These are phyloP conservation scores for Perca schrenkii DNA, from an alignment of 2,113 vertebrate species.

Conservation along the genomic window DNA sequence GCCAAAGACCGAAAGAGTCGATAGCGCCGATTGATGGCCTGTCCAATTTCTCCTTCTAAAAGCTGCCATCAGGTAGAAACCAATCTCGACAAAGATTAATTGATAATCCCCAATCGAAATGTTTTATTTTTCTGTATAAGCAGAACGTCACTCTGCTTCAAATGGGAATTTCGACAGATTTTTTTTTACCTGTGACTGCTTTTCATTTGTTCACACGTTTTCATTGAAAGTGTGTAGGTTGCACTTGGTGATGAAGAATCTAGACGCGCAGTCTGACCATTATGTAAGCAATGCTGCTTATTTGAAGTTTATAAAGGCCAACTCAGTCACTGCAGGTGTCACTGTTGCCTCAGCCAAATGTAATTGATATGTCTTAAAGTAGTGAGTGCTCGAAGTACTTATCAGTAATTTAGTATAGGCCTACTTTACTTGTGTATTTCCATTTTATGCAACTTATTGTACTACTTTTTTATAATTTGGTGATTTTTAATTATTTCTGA, in stretches of 20 bases:
- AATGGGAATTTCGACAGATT: not conserved
- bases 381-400: not conserved
- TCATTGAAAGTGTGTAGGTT: not conserved
- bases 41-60: too few species aligned
- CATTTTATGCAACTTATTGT: not conserved
- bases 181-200: not conserved
- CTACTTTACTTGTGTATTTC: not conserved
- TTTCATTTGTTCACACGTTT: not conserved
- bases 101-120: not conserved
- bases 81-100: not conserved
- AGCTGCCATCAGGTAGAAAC: too few species aligned
- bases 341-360: conserved; percentile 61
- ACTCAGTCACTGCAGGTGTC: conserved; percentile 73
- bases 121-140: not conserved
- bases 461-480: too few species aligned
- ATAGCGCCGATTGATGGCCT: too few species aligned
- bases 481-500: too few species aligned
- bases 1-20: conserved; percentile 70
- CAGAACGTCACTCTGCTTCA: not conserved
- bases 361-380: not conserved
- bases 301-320: not conserved
- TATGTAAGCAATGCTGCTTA: not conserved
- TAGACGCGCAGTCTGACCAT: not conserved
- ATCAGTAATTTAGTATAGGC: not conserved
- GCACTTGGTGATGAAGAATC: not conserved